phyloP scores from a whole-genome alignment of 2,797 vertebrate genomes.

The Alectoris magna region DNA sequence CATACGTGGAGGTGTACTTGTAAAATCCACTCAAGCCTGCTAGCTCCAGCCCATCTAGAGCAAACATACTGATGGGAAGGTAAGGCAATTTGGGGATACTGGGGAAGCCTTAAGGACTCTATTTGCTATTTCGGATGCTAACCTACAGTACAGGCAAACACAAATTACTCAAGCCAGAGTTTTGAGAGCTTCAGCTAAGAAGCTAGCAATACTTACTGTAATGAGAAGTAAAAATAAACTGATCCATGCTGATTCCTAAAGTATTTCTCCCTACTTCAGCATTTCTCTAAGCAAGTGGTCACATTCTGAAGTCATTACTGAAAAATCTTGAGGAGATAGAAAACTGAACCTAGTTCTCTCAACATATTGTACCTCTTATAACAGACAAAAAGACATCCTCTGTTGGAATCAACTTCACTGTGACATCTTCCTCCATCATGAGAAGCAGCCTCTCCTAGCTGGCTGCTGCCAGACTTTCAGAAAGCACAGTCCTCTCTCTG shows the following conservation, averaged over 20 bases:
- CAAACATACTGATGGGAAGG: not conserved
- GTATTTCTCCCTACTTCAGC: not conserved
- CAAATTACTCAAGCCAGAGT: not conserved
- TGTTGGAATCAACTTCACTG: not conserved
- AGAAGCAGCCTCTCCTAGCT: not conserved
- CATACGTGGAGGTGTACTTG: not conserved
- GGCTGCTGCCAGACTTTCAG: not conserved
- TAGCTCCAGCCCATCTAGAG: not conserved
- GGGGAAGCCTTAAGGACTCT: not conserved
- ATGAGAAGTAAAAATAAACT: not conserved
- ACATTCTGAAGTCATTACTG: not conserved
- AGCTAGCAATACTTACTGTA: not conserved
- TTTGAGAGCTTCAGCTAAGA: not conserved
- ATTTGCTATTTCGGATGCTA: not conserved
- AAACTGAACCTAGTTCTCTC: not conserved
- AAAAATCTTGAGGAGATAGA: not conserved
- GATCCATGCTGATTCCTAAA: not conserved
- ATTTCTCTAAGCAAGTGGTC: not conserved
- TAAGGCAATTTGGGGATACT: fast-evolving
- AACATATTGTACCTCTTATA: not conserved
- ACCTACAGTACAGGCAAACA: not conserved
- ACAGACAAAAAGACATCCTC: not conserved
- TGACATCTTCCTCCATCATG: not conserved
- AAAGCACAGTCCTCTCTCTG: not conserved
- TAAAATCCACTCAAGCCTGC: not conserved